These are phyloP conservation scores for Leucopternis melanops DNA, from an alignment of 2,113 vertebrate species.

Conservation along the genomic window DNA sequence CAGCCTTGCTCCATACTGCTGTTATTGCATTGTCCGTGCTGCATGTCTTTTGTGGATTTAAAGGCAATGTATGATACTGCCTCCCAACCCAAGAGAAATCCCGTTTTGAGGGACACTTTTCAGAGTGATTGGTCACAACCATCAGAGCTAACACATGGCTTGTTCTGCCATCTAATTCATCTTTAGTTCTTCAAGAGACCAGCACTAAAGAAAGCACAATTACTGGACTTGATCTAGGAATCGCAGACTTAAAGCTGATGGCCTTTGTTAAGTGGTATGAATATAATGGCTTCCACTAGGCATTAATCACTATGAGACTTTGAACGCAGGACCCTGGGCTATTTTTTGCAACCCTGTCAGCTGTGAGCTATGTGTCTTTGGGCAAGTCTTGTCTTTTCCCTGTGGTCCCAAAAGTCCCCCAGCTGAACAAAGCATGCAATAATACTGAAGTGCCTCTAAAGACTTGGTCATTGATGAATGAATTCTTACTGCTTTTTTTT, in stretches of 20 bases:
- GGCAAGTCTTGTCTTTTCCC: neutral
- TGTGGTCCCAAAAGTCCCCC: neutral
- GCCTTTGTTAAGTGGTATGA: neutral
- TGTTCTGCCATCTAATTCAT: neutral
- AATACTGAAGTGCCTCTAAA: neutral
- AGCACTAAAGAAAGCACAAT: neutral
- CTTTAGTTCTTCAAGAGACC: neutral
- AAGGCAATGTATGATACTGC: neutral
- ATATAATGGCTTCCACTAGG: neutral
- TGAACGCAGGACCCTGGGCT: neutral
- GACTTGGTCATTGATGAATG: neutral
- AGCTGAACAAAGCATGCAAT: neutral
- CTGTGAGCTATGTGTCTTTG: neutral
- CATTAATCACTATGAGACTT: neutral
- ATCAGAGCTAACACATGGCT: neutral
- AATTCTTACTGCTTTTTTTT: neutral
- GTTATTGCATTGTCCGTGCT: neutral
- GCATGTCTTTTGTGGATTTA: neutral
- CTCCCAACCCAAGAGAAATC: neutral
- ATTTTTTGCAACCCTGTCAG: neutral
- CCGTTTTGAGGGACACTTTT: neutral
- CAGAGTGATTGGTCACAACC: neutral
- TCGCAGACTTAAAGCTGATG: neutral
- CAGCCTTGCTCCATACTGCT: neutral
- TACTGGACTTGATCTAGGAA: neutral